Base-by-base conservation (phyloP, 2,888 invertebrate species). In the Carabus problematicus region DNA sequence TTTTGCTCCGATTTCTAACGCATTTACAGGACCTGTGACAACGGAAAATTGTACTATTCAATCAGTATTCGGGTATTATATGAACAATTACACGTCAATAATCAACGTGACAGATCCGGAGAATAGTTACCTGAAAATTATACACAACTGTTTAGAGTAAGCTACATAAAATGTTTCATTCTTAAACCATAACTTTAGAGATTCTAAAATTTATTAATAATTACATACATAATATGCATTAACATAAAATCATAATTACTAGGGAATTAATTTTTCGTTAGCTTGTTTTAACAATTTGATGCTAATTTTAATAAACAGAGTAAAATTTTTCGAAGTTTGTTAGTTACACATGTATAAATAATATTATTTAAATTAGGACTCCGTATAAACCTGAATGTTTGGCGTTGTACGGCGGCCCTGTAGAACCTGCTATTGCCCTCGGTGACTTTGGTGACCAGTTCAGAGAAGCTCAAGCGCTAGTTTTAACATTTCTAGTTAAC, bases 331-430 rank as follows among this genome's bases (percentile, higher is more conserved):
- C n/a, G n/a, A n/a, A n/a, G n/a, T n/a, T n/a, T n/a, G n/a, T n/a
- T n/a, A n/a, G n/a, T n/a, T n/a, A n/a, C n/a, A n/a, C n/a, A n/a
- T n/a, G n/a, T n/a, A n/a, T n/a, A n/a, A n/a, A 6, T 29, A 29
- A 29, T 29, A 29, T 55, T 55, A 8, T 55, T 54, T 18, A 1
- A 18, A 40, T 64, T 70, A 88, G 88, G 74, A 86, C 85, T 70
- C 84, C 87, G 0, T 86, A 85, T 75, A 80, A 84, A 76, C 80
- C 85, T 3, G 81, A 84, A 0, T 98, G 98, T 79, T 82, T 95
- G 69, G 92, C 92, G 0, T 84, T 89, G 0, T 97, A 91, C 83
- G 97, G 96, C 40, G 97, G 95, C 0, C 96, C 96, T 1, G 86
- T 95, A 8, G 89, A 93, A 73, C 94, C 97, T 0, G 92, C 90